Evolutionary conservation across 2,113 vertebrate species (phyloP), one percentile per base, ranked within the genome.

Genomic region (Eleginops maclovinus): DNA sequence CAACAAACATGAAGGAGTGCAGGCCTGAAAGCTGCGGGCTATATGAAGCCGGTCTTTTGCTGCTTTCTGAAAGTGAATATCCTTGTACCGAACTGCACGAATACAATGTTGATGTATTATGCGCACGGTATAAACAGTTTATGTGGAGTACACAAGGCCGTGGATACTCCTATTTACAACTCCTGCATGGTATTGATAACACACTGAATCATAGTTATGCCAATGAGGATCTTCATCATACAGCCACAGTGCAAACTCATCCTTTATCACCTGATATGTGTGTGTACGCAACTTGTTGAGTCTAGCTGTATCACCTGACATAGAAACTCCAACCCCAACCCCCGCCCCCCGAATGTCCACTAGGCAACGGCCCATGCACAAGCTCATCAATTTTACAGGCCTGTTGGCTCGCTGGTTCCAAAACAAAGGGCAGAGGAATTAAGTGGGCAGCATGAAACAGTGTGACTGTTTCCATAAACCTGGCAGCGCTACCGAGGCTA

Each of bases 381-480:
- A 88, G 75, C 89, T 91, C 93, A 93, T 93, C 86, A 89, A 93
- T 93, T 91, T 93, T 91, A 79, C 91, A 93, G 85, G 60, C 72
- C 62, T 31, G 74, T 51, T 59, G 40, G 58, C 75, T 86, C 44
- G n/a, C 71, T 67, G 81, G 75, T 88, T 92, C 84, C 90, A 86
- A 88, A 91, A 89, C 89, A 92, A 89, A 88, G 58, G 60, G 58
- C 72, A 49, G 41, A 14, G 4, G 58, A 67, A 77, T 62, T 36
- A 76, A 59, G 68, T 19, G 26, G 41, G 65, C 43, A 46, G 62
- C 50, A 21, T 21, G 13, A 71, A 54, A 77, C 64, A 75, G 76
- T 54, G 53, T 26, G 51, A 59, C 56, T 47, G 16, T 65, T 53
- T 70, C 66, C 55, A 69, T 64, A 74, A 88, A 82, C 77, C 15